A percentile compares a stretch with the other conserved stretches of the same genome.
Evolutionary conservation across 1,140 invertebrate genomes (phyloP).

Genomic region (Oreohelix idahoensis): DNA sequence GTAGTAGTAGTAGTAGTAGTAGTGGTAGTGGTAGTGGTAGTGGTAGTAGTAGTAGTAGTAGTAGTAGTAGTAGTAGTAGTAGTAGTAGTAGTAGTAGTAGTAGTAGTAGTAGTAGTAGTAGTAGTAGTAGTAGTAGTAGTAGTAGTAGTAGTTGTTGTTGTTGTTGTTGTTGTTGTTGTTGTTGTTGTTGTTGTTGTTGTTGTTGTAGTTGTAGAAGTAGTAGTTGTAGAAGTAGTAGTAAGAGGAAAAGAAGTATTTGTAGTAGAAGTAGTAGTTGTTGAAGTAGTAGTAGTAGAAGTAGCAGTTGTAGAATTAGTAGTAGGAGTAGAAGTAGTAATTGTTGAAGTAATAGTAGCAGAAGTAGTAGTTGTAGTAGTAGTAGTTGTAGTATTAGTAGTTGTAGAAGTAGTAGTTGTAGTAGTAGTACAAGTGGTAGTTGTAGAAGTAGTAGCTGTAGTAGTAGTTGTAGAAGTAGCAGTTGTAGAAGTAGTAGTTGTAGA

Average conservation of each 20-base stretch:
- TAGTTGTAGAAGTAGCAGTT: background rate
- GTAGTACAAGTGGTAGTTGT: too few relatives aligned
- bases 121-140: slow-evolving; percentile 37
- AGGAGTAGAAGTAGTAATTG: too few relatives aligned
- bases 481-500: background rate
- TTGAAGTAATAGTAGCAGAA: too few relatives aligned
- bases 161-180: background rate
- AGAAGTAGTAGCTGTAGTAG: background rate
- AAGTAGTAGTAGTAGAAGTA: background rate
- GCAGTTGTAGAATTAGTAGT: too few relatives aligned
- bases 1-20: slow-evolving; percentile 22
- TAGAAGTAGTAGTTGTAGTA: too few relatives aligned
- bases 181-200: background rate
- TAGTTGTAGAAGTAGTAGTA: background rate
- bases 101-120: slow-evolving; percentile 50
- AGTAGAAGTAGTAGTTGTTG: background rate
- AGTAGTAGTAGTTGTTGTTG: background rate
- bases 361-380: too few relatives aligned
- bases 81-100: slow-evolving; percentile 43
- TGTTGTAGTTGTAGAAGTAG: background rate
- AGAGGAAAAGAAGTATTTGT: too few relatives aligned
- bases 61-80: too few relatives aligned
- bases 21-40: too few relatives aligned
- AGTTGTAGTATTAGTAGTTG: too few relatives aligned
- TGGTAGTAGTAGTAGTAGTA: too few relatives aligned